phyloP scores from a whole-genome alignment of 2,797 vertebrate genomes.

The Peromyscus aztecus region DNA sequence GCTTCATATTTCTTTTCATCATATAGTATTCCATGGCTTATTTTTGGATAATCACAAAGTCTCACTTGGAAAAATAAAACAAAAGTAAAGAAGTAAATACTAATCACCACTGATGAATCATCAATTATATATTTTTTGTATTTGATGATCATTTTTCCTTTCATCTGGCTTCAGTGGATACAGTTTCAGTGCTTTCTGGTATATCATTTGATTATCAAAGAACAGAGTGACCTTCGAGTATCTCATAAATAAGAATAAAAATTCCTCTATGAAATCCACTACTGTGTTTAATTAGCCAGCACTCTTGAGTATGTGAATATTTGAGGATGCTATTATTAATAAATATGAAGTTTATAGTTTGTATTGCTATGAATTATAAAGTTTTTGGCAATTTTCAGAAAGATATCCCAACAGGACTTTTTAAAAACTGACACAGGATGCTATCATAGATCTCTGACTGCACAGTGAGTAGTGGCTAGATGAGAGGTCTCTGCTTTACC shows the following conservation, averaged over 20 bases:
- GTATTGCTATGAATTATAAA: not conserved
- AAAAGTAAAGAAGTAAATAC: not conserved
- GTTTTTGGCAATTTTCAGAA: not conserved
- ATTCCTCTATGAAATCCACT: not conserved
- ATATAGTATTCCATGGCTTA: not conserved
- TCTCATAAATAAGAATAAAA: not conserved
- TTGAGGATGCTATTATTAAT: not conserved
- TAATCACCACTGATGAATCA: not conserved
- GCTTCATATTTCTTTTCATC: rapidly evolving
- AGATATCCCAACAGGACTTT: not conserved
- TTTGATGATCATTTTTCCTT: not conserved
- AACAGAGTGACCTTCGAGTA: not conserved
- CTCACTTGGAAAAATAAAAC: not conserved
- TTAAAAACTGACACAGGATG: not conserved
- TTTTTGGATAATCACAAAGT: not conserved
- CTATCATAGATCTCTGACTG: not conserved
- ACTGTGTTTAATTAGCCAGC: not conserved
- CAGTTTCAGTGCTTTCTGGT: not conserved
- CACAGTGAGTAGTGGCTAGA: too few relatives aligned
- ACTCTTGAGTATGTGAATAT: not conserved
- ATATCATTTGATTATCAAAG: not conserved
- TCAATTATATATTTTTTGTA: not conserved
- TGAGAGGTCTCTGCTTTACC: not conserved
- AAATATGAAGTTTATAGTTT: not conserved
- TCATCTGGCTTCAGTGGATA: not conserved